Percentiles rank a stretch among this genome's conserved stretches.
Conservation (phyloP, 2,113 vertebrate species). For the Elephas maximus region DNA sequence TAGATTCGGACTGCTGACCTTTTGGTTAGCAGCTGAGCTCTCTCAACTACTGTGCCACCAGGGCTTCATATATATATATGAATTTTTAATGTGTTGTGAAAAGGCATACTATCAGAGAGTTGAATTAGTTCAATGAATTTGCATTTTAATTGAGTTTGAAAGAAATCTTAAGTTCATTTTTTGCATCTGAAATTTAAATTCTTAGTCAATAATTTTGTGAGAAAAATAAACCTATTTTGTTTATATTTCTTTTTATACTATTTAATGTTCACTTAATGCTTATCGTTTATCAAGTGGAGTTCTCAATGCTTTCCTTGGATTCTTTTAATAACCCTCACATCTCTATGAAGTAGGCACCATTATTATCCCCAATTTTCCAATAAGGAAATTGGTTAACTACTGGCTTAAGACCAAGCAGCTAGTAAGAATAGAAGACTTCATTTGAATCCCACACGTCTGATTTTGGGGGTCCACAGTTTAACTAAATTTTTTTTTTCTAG, state of each 20-base stretch:
- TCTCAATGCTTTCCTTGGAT: background rate
- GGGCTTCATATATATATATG: background rate
- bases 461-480: background rate
- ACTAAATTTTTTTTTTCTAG: background rate
- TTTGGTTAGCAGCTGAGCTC: no score
- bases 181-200: conserved; percentile 41
- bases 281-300: background rate
- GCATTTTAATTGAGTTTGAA: conserved; percentile 21
- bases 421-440: background rate
- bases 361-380: background rate
- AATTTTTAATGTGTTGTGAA: background rate
- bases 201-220: background rate
- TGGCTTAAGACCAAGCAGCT: background rate
- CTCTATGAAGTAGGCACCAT: background rate
- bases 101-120: background rate
- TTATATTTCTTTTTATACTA: background rate
- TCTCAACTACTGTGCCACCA: no score
- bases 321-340: background rate
- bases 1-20: no score
- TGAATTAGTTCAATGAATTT: background rate
- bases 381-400: background rate
- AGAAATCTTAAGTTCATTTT: conserved; percentile 22
- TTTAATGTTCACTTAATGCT: background rate
- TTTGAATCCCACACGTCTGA: background rate
- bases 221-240: conserved; percentile 14